These are phyloP conservation scores for Patagioenas fasciata DNA, from an alignment of 2,113 vertebrate genomes.

Conservation along the genomic window DNA sequence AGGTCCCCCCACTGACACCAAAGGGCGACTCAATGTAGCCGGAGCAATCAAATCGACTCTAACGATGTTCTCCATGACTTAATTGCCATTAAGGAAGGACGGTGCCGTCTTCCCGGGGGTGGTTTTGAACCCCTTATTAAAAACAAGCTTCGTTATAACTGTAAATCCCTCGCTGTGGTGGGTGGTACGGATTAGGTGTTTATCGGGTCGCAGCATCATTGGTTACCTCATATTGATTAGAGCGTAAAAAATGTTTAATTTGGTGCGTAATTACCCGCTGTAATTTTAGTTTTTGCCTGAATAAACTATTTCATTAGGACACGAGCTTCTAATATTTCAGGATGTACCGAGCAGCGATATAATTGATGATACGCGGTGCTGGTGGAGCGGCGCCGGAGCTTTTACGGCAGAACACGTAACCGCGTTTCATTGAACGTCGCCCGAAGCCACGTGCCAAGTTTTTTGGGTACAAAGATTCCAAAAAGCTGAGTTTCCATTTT, in stretches of 20 bases:
- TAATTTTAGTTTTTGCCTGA: not conserved
- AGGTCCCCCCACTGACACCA: not conserved
- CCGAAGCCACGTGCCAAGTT: not conserved
- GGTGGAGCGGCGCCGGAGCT: not conserved
- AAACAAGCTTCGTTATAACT: not conserved
- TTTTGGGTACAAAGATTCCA: not conserved
- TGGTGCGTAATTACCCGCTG: not conserved
- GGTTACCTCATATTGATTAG: not conserved
- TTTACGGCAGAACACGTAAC: not conserved
- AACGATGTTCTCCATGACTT: not conserved
- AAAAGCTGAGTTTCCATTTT: not conserved
- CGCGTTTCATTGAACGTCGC: not conserved
- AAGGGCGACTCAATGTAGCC: not conserved
- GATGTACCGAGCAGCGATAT: not conserved
- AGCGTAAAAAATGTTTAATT: not conserved
- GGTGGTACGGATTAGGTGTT: not conserved
- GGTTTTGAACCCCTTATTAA: not conserved
- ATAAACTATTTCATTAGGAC: constrained; percentile 16
- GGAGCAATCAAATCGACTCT: not conserved
- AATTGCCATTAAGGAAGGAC: not conserved
- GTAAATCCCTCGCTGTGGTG: not conserved
- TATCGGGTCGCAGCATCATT: not conserved
- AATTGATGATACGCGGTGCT: not conserved
- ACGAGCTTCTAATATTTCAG: not conserved
- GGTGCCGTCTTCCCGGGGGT: not conserved